Evolutionary conservation across 2,113 vertebrate species (phyloP).

Genomic region (Corythornis madagascariensis): DNA sequence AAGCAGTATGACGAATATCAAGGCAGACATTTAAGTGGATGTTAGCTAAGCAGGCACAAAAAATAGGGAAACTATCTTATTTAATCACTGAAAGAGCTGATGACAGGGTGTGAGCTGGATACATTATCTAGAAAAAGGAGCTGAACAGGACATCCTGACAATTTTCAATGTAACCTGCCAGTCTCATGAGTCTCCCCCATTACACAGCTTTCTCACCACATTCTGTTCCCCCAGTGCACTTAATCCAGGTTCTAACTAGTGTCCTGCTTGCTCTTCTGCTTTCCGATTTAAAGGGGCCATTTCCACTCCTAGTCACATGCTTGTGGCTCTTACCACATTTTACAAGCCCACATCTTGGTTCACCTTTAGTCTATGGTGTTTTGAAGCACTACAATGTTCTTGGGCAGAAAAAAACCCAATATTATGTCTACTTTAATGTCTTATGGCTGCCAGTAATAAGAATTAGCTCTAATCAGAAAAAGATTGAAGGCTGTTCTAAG

Average conservation of each 20-base stretch:
- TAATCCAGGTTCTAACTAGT: background rate
- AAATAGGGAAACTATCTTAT: background rate
- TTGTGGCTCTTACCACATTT: background rate
- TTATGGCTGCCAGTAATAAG: background rate
- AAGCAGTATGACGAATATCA: background rate
- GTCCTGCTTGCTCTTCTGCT: background rate
- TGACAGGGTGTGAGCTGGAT: rapidly evolving
- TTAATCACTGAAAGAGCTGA: background rate
- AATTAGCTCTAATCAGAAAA: background rate
- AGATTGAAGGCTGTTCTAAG: background rate
- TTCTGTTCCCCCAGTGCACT: rapidly evolving
- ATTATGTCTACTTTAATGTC: background rate
- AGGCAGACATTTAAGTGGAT: background rate
- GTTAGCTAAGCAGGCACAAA: background rate
- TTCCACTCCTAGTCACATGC: background rate
- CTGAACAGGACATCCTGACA: background rate
- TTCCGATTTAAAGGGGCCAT: background rate
- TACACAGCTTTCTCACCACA: background rate
- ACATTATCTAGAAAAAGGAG: background rate
- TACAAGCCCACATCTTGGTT: background rate
- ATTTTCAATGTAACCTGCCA: background rate
- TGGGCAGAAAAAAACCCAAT: background rate
- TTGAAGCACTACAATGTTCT: background rate
- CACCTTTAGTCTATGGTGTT: background rate
- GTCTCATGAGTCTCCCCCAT: background rate